These are phyloP conservation scores for Nephotettix cincticeps DNA, from an alignment of 1,140 invertebrate species.

Conservation along the genomic window DNA sequence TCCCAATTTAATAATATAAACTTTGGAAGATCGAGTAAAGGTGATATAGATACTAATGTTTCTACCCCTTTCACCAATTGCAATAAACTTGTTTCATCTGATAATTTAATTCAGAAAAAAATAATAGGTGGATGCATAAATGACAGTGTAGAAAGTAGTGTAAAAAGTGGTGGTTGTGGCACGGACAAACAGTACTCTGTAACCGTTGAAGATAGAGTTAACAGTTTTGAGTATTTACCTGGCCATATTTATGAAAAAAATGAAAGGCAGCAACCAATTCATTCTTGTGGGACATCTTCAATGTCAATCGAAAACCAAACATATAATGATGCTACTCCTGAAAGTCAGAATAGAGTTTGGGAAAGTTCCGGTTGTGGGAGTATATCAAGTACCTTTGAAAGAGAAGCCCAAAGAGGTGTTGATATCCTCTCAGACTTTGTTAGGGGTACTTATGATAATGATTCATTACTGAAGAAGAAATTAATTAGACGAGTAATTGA, in stretches of 20 bases:
- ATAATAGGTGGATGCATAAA: neutral
- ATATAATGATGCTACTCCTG: conserved; percentile 7
- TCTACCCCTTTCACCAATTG: no score
- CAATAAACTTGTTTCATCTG: no score
- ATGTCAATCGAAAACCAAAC: conserved; percentile 14
- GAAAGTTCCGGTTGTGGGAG: conserved; percentile 1
- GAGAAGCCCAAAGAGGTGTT: conserved; percentile 50
- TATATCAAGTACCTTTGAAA: conserved; percentile 48
- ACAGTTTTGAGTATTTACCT: conserved; percentile 55
- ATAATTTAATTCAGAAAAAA: no score
- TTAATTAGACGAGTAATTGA: conserved; percentile 52
- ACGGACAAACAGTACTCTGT: conserved; percentile 19
- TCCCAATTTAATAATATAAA: no score
- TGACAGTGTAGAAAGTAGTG: conserved; percentile 31
- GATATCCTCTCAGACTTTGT: conserved; percentile 50
- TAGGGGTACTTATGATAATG: conserved; percentile 37
- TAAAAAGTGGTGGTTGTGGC: conserved; percentile 8
- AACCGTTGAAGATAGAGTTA: conserved; percentile 44
- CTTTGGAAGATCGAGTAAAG: no score
- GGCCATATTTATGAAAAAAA: conserved; percentile 49
- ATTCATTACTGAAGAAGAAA: conserved; percentile 31
- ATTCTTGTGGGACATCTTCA: conserved; percentile 12
- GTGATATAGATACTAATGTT: no score
- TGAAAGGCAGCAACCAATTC: neutral
- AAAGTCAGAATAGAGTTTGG: neutral